These are phyloP conservation scores for Scaptomyza montana DNA, from an alignment of 1,140 invertebrate genomes.

Conservation along the genomic window DNA sequence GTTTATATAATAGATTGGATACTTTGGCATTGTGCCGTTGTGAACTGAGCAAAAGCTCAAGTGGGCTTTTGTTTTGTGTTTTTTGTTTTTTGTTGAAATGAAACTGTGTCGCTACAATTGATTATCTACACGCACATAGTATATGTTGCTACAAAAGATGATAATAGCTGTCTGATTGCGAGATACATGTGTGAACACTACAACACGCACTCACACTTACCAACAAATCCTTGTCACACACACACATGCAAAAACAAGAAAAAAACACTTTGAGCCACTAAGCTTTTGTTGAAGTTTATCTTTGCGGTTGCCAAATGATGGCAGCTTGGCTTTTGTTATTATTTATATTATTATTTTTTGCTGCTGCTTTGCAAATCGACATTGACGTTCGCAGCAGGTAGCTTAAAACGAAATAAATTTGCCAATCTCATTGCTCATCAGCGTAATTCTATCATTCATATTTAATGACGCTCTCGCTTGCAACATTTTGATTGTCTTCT, in stretches of 20 bases:
- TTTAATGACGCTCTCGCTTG: conserved; percentile 43
- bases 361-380: conserved; percentile 41
- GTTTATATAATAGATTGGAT: conserved; percentile 5
- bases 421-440: conserved; percentile 34
- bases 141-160: conserved; percentile 38
- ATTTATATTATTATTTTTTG: conserved; percentile 29
- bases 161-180: conserved; percentile 49
- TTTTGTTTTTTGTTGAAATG: conserved; percentile 54
- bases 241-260: conserved; percentile 55
- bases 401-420: conserved; percentile 66
- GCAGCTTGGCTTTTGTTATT: conserved; percentile 49
- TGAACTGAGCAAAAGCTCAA: conserved; percentile 73
- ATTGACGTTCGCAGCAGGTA: conserved; percentile 63
- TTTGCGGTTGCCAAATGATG: conserved; percentile 75
- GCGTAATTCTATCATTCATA: conserved; percentile 42
- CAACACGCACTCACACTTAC: conserved; percentile 6
- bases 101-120: conserved; percentile 73
- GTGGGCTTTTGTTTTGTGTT: conserved; percentile 71
- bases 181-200: conserved; percentile 26
- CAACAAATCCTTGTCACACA: no score
- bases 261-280: conserved; percentile 72
- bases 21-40: conserved; percentile 18
- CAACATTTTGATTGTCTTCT: conserved; percentile 39
- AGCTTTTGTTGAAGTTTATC: conserved; percentile 80
- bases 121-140: conserved; percentile 53